Conservation (phyloP, 2,888 invertebrate species). For the Mamestra brassicae region DNA sequence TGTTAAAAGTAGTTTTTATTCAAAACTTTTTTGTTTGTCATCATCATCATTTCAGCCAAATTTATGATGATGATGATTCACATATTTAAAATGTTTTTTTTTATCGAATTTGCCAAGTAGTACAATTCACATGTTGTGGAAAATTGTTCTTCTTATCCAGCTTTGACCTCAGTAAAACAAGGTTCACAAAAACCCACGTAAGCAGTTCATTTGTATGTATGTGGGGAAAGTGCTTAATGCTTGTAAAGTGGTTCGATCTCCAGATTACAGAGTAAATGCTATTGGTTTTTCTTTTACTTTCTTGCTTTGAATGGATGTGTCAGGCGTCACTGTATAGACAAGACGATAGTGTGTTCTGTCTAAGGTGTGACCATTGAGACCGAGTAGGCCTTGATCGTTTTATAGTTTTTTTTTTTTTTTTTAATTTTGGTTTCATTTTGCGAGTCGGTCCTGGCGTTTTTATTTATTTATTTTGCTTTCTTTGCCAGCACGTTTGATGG, state of each 20-base stretch:
- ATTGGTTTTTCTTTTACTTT: constrained; percentile 31
- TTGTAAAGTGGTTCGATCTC: constrained; percentile 52
- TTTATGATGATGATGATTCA: neutral
- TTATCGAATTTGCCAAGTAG: neutral
- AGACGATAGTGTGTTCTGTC: too few relatives aligned
- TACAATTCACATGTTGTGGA: neutral
- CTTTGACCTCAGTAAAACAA: constrained; percentile 1
- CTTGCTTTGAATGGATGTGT: neutral
- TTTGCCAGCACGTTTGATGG: too few relatives aligned
- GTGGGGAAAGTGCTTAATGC: constrained; percentile 45
- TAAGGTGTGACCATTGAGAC: too few relatives aligned
- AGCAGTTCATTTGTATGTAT: constrained; percentile 52
- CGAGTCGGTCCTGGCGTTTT: too few relatives aligned
- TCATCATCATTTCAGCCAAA: too few relatives aligned
- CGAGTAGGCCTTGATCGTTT: too few relatives aligned
- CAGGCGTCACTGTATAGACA: neutral
- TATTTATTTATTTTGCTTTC: too few relatives aligned
- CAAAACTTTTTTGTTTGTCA: neutral
- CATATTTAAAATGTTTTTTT: too few relatives aligned
- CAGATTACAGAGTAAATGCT: constrained; percentile 17
- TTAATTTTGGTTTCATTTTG: too few relatives aligned
- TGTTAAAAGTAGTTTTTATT: neutral
- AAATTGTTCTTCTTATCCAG: constrained; percentile 1
- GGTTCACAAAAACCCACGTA: constrained; percentile 19
- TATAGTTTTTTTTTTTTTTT: too few relatives aligned